Percentiles rank a stretch among this genome's conserved stretches.
These are phyloP conservation scores for Xenopus tropicalis DNA, from an alignment of 2,113 vertebrate genomes.

Conservation along the genomic window UCB_Xtro_10.0 CM004447.2:120020501-120021000, in stretches of 20 bases:
- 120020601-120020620: background rate
- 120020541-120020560: slow-evolving; percentile 2
- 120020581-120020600: background rate
- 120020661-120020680: slow-evolving; percentile 1
- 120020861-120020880: too few relatives aligned
- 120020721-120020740: slow-evolving; percentile 2
- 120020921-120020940: too few relatives aligned
- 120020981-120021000: too few relatives aligned
- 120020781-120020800: background rate
- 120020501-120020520: slow-evolving; percentile 20
- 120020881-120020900: too few relatives aligned
- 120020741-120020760: background rate
- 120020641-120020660: slow-evolving; percentile 2
- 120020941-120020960: too few relatives aligned
- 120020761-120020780: too few relatives aligned
- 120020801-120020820: background rate
- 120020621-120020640: background rate
- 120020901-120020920: too few relatives aligned
- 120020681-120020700: background rate
- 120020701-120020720: slow-evolving; percentile 6
- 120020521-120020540: background rate
- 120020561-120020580: slow-evolving; percentile 3
- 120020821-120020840: too few relatives aligned
- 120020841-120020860: too few relatives aligned
- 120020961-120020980: too few relatives aligned